Evolutionary conservation across 2,888 invertebrate species (phyloP).

Genomic region (Salticus scenicus): DNA sequence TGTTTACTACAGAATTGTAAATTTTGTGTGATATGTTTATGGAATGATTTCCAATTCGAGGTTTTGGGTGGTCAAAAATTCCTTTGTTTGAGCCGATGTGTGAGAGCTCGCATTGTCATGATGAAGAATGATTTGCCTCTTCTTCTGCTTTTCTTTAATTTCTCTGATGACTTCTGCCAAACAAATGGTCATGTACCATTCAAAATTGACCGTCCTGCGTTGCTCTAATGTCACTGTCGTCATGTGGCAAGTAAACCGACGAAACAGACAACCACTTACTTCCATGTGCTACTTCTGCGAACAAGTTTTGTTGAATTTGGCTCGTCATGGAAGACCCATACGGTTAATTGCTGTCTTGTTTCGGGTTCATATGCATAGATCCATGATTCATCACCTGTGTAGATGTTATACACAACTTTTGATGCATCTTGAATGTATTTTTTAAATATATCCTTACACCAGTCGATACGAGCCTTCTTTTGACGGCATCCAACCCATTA

Average conservation of each 20-base stretch:
- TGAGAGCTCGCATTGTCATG: neutral
- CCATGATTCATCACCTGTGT: conserved; percentile 19
- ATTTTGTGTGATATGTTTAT: too few relatives aligned
- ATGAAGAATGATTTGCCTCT: neutral
- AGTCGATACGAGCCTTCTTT: neutral
- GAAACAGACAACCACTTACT: neutral
- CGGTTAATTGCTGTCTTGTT: neutral
- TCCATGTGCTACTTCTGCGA: too few relatives aligned
- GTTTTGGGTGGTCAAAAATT: neutral
- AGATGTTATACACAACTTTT: conserved; percentile 3
- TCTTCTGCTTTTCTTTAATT: neutral
- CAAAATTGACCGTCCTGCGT: neutral
- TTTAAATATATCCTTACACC: neutral
- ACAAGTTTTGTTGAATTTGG: neutral
- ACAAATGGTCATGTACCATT: neutral
- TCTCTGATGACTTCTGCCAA: neutral
- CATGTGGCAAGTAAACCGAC: neutral
- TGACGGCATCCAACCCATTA: too few relatives aligned
- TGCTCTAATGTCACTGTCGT: neutral
- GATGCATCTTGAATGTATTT: neutral
- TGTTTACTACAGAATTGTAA: too few relatives aligned
- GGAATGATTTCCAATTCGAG: too few relatives aligned
- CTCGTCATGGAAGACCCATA: neutral
- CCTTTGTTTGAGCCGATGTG: conserved; percentile 1
- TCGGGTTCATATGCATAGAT: conserved; percentile 8